Evolutionary conservation across 2,113 vertebrate species (phyloP).

Genomic region (Podarcis raffonei): DNA sequence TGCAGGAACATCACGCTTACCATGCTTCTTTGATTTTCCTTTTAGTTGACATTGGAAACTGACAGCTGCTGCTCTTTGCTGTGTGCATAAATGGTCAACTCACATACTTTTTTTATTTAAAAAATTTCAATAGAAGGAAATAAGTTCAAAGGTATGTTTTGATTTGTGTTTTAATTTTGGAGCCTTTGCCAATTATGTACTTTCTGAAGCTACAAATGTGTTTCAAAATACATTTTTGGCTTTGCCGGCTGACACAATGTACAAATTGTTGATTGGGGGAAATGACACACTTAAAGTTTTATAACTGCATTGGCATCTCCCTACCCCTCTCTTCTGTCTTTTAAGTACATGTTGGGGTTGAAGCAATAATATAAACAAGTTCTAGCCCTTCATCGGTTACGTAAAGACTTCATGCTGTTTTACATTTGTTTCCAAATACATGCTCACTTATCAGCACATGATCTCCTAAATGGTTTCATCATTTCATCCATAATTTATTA

Average conservation of each 20-base stretch:
- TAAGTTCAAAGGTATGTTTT: neutral
- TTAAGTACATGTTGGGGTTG: constrained; percentile 11
- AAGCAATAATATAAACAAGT: constrained; percentile 46
- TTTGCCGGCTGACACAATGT: constrained; percentile 25
- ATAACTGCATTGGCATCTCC: neutral
- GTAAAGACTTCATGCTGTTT: constrained; percentile 34
- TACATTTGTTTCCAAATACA: constrained; percentile 29
- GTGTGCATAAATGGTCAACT: neutral
- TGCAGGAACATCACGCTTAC: neutral
- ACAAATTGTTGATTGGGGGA: neutral
- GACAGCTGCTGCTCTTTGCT: neutral
- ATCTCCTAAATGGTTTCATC: constrained; percentile 24
- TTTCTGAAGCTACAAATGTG: constrained; percentile 23
- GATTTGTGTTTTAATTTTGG: constrained; percentile 5
- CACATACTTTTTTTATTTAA: neutral
- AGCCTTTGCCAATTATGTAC: neutral
- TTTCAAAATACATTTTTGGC: neutral
- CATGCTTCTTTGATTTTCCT: constrained; percentile 18
- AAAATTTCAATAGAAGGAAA: neutral
- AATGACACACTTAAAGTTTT: constrained; percentile 22
- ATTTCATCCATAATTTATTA: constrained; percentile 38
- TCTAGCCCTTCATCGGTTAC: constrained; percentile 26
- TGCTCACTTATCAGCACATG: constrained; percentile 39
- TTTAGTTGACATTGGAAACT: neutral
- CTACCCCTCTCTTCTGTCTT: neutral